Percentiles rank a stretch among this genome's conserved stretches.
These are phyloP conservation scores for Pseudochirops corinnae DNA, from an alignment of 2,797 vertebrate genomes.

Conservation along the genomic window DNA sequence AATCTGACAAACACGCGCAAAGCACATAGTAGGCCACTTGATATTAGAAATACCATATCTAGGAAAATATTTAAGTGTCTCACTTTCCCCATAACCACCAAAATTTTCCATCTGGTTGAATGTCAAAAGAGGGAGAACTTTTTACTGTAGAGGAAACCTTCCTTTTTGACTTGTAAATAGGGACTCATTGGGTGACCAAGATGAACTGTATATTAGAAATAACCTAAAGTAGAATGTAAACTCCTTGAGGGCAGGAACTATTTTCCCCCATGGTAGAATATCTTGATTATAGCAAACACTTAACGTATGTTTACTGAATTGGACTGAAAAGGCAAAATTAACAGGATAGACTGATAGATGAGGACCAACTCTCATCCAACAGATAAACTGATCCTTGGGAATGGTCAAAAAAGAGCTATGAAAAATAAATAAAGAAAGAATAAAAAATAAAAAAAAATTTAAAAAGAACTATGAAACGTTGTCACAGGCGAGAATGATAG, in stretches of 20 bases:
- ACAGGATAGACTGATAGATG: not conserved
- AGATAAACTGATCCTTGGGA: conserved; percentile 28
- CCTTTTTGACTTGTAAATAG: not conserved
- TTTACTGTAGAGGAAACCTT: not conserved
- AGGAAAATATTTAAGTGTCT: not conserved
- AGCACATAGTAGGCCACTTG: not conserved
- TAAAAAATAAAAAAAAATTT: too few relatives aligned
- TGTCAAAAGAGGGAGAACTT: not conserved
- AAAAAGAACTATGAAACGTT: not conserved
- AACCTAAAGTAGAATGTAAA: not conserved
- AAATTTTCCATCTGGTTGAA: conserved; percentile 2
- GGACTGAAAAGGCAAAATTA: not conserved
- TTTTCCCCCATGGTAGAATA: not conserved
- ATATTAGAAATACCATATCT: conserved; percentile 12
- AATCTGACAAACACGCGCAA: not conserved
- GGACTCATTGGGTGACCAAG: not conserved
- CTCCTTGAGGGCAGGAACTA: not conserved
- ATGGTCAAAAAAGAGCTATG: conserved; percentile 15
- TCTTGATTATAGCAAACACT: not conserved
- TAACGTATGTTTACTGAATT: not conserved
- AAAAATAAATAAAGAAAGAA: not conserved
- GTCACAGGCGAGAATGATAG: conserved; percentile 39
- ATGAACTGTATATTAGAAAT: not conserved
- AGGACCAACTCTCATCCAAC: conserved; percentile 8
- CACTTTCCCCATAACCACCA: not conserved